Base-by-base conservation (phyloP, 2,797 vertebrate species). In the Clarias fuscus region DNA sequence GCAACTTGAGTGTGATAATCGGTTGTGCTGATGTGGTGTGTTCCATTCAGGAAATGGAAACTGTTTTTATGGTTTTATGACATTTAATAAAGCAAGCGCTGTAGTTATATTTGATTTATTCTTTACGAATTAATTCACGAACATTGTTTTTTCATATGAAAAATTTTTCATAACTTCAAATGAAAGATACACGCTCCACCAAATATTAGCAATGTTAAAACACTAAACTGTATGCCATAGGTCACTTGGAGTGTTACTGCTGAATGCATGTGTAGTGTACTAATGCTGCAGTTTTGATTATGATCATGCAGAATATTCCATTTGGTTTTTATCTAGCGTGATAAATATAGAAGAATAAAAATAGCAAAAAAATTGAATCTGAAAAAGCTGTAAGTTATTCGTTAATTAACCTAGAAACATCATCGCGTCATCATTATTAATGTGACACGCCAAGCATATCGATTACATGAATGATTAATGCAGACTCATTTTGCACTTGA, bases 61-160 rank as follows among this genome's bases (percentile, higher is more conserved):
- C 43, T n/a, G 59, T n/a, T 80, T 79, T 80, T 80, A 80, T 80
- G 58, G 77, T 64, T 64, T n/a, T 80, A 80, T 64, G 59, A 27
- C 77, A 59, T 43, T 68, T 68, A 68, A 33, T 67, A 18, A 68
- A 53, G n/a, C 53, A 64, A 68, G 48, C n/a, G 30, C 24, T 37
- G 43, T 20, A 48, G 61, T 62, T 62, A 80, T 43, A 43, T 43
- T n/a, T 62, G 22, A 80, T 64, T 79, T 79, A 79, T 8, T 24
- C 59, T 24, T 40, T n/a, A 3, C 1, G 15, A 79, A 79, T 79
- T 17, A 7, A 80, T 80, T 61, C 20, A 62, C 40, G 2, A 62
- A 14, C 20, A 15, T n/a, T 79, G 53, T 14, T 62, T 48, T 77
- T 30, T 8, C 22, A 6, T 40, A 79, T 24, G 2, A 79, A 59